Conservation (phyloP, 2,113 vertebrate genomes). For the Oncorhynchus mykiss region DNA sequence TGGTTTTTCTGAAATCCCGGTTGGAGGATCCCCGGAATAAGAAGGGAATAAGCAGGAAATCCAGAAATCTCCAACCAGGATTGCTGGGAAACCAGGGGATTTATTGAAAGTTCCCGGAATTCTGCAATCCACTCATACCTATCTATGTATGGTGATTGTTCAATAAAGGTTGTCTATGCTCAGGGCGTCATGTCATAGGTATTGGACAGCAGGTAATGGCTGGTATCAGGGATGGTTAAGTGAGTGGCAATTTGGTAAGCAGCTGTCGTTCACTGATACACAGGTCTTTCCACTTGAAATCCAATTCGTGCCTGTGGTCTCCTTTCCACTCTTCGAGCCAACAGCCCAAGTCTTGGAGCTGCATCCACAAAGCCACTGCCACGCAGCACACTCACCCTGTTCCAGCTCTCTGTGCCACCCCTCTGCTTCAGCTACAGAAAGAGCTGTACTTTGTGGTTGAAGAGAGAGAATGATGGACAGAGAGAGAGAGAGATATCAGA, state of each 20-base stretch:
- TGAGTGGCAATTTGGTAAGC: neutral
- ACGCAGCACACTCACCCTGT: slow-evolving; percentile 18
- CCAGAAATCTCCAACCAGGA: too few species aligned
- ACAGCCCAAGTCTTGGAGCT: slow-evolving; percentile 29
- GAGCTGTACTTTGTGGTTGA: slow-evolving; percentile 26
- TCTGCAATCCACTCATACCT: too few species aligned
- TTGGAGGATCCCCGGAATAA: too few species aligned
- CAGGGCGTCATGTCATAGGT: too few species aligned
- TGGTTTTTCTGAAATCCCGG: too few species aligned
- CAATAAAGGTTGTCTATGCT: too few species aligned
- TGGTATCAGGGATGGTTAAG: neutral
- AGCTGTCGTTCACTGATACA: neutral
- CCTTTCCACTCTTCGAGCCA: slow-evolving; percentile 24
- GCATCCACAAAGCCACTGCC: slow-evolving; percentile 21
- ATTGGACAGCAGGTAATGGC: too few species aligned
- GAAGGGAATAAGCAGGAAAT: too few species aligned
- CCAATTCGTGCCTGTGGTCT: slow-evolving; percentile 29
- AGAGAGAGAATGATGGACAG: neutral
- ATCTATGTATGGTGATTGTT: too few species aligned
- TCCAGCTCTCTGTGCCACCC: neutral
- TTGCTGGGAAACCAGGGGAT: too few species aligned
- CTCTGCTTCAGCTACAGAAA: neutral
- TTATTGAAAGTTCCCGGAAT: too few species aligned
- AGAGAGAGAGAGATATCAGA: neutral
- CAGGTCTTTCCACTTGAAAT: neutral